Conservation (phyloP, 2,888 invertebrate genomes). For the Stomorhina lunata region DNA sequence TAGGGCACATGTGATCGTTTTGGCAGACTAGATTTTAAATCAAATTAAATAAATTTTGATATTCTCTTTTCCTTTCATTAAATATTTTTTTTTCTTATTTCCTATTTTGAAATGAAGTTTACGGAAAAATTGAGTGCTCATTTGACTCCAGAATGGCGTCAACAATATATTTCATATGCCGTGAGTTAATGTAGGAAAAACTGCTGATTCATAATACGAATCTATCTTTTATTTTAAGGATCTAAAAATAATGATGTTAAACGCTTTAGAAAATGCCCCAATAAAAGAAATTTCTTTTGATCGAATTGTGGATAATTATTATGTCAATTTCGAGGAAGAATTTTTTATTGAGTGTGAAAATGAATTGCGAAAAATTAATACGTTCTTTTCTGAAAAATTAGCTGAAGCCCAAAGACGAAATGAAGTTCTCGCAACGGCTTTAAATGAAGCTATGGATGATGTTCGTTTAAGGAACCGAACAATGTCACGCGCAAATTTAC, state of each 20-base stretch:
- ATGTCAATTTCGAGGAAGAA: constrained; percentile 93
- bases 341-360: constrained; percentile 96
- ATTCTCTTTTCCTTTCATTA: no score
- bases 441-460: constrained; percentile 80
- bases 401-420: constrained; percentile 97
- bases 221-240: constrained; percentile 74
- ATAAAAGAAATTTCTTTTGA: constrained; percentile 87
- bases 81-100: no score
- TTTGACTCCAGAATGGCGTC: constrained; percentile 99
- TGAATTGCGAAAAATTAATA: constrained; percentile 95
- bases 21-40: no score
- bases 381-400: constrained; percentile 97
- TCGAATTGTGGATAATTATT: constrained; percentile 80
- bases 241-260: constrained; percentile 95
- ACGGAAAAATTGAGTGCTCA: constrained; percentile 97
- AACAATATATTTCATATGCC: constrained; percentile 95
- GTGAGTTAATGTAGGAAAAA: constrained; percentile 75
- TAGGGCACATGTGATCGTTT: no score
- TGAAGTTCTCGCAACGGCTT: constrained; percentile 83
- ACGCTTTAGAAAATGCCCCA: constrained; percentile 91
- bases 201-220: not conserved
- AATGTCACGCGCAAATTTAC: constrained; percentile 4
- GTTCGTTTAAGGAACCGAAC: constrained; percentile 76
- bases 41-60: no score
- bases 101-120: constrained; percentile 90